Evolutionary conservation across 2,113 vertebrate species (phyloP).

Genomic region (Cygnus buccinator): DNA sequence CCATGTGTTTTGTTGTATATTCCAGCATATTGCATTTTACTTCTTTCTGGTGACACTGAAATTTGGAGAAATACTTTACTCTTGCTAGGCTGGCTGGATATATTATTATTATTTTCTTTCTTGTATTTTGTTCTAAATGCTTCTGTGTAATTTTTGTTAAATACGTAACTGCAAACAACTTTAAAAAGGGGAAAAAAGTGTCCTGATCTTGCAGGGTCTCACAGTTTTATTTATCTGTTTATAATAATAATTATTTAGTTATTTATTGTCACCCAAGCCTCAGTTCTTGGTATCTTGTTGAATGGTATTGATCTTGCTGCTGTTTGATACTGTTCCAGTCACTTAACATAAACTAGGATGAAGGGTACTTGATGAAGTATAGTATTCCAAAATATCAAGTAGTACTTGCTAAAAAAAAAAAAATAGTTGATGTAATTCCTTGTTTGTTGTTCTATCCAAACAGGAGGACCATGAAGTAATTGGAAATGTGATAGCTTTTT

Average conservation of each 20-base stretch:
- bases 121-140: neutral
- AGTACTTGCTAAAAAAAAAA: neutral
- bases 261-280: neutral
- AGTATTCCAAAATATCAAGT: neutral
- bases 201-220: neutral
- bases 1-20: neutral
- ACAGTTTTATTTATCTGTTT: neutral
- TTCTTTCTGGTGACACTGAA: neutral
- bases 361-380: neutral
- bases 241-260: no score
- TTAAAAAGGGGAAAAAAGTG: neutral
- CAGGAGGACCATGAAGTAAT: slow-evolving; percentile 89
- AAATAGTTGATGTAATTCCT: neutral
- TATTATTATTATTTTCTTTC: neutral
- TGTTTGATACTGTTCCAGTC: neutral
- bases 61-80: neutral
- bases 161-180: neutral
- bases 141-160: neutral
- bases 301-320: neutral
- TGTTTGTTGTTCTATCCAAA: slow-evolving; percentile 14
- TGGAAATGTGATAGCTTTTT: slow-evolving; percentile 90
- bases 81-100: neutral
- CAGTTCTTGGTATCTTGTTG: neutral
- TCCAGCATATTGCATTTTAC: neutral
- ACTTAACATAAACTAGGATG: neutral